Percentiles rank a stretch among this genome's conserved stretches.
These are phyloP conservation scores for Euglossa dilemma DNA, from an alignment of 1,140 invertebrate genomes.

Conservation along the genomic window DNA sequence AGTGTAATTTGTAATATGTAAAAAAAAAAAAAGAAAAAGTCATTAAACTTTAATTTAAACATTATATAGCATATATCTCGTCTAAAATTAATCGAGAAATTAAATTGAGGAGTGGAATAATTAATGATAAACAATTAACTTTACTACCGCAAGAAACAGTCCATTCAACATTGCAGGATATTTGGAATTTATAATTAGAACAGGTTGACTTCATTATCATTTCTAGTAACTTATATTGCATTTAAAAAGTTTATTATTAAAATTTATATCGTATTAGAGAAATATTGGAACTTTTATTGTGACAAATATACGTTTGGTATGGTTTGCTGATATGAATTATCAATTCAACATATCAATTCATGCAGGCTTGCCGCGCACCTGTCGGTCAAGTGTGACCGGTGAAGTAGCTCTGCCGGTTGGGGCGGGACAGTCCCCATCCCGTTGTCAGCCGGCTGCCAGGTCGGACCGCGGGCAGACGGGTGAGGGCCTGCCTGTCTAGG, in stretches of 20 bases:
- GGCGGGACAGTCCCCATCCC: too few relatives aligned
- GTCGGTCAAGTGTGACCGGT: too few relatives aligned
- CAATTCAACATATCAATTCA: constrained; percentile 98
- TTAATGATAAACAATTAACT: constrained; percentile 93
- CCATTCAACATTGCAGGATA: constrained; percentile 86
- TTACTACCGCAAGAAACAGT: constrained; percentile 95
- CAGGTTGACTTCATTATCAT: constrained; percentile 87
- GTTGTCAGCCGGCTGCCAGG: too few relatives aligned
- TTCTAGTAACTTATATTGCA: neutral
- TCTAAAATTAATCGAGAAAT: constrained; percentile 96
- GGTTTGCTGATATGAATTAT: constrained; percentile 98
- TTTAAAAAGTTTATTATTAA: constrained; percentile 1
- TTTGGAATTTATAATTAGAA: constrained; percentile 93
- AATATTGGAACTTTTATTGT: constrained; percentile 97
- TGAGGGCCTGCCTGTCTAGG: too few relatives aligned
- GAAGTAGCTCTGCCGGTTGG: too few relatives aligned
- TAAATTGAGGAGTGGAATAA: constrained; percentile 94
- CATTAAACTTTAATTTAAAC: neutral
- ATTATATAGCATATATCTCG: constrained; percentile 92
- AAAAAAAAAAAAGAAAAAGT: too few relatives aligned
- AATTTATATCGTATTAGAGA: constrained; percentile 91
- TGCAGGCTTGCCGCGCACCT: too few relatives aligned
- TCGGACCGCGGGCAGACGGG: too few relatives aligned
- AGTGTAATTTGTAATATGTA: constrained; percentile 36
- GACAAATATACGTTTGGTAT: constrained; percentile 97